These are phyloP conservation scores for Thymelicus acteon DNA, from an alignment of 2,888 invertebrate genomes.

Conservation along the genomic window DNA sequence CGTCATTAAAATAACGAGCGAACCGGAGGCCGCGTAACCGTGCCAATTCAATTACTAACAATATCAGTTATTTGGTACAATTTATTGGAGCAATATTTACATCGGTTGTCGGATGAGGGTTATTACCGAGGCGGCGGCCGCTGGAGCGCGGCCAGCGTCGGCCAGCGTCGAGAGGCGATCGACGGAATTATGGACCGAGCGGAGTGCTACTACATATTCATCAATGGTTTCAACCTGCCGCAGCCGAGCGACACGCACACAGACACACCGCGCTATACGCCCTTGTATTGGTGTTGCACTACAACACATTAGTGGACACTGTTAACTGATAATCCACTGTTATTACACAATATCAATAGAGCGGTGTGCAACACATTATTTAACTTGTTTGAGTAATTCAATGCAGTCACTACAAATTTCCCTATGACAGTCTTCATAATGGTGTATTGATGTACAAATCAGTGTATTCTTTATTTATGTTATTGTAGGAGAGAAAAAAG, in stretches of 20 bases:
- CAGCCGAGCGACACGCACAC: neutral
- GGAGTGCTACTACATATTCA: conserved; percentile 16
- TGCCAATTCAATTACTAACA: conserved; percentile 30
- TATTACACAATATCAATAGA: neutral
- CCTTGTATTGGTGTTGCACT: too few species aligned
- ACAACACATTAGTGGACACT: neutral
- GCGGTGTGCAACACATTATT: too few species aligned
- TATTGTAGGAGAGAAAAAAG: too few species aligned
- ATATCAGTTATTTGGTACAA: conserved; percentile 26
- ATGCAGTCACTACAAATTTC: too few species aligned
- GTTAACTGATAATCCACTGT: neutral
- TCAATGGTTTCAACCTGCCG: conserved; percentile 15
- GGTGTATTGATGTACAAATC: too few species aligned
- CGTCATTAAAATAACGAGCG: conserved; percentile 34
- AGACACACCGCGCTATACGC: neutral
- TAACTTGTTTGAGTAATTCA: too few species aligned
- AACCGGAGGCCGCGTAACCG: conserved; percentile 4
- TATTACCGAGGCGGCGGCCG: neutral
- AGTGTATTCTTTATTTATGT: too few species aligned
- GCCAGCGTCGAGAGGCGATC: conserved; percentile 9
- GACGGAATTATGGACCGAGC: conserved; percentile 6
- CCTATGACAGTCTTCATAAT: too few species aligned
- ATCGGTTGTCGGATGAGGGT: conserved; percentile 14
- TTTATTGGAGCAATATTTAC: conserved; percentile 31
- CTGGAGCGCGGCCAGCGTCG: conserved; percentile 18